A percentile compares a stretch with the other conserved stretches of the same genome.
phyloP scores from a whole-genome alignment of 2,888 invertebrate species.

The Gastrophysa polygoni region DNA sequence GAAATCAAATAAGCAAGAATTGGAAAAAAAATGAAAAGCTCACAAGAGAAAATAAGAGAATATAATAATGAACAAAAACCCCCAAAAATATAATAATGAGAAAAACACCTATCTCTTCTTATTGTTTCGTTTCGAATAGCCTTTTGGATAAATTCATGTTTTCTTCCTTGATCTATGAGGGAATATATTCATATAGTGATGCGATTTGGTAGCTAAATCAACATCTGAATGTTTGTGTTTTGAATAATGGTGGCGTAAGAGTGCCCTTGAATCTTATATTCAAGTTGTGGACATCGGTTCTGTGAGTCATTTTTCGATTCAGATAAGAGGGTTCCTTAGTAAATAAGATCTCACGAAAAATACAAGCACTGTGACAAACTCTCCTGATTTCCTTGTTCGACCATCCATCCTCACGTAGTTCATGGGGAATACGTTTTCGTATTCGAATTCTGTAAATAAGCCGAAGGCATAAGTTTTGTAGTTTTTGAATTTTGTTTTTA shows the following conservation, averaged over 20 bases:
- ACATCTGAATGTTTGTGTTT: background rate
- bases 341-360: background rate
- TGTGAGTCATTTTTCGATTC: background rate
- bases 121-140: too few species aligned
- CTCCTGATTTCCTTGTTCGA: background rate
- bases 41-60: too few species aligned
- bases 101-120: too few species aligned
- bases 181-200: too few species aligned
- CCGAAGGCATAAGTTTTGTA: background rate
- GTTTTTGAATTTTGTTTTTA: conserved; percentile 6
- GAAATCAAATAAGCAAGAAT: too few species aligned
- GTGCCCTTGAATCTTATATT: background rate
- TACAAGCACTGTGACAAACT: background rate
- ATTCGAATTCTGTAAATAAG: background rate
- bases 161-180: too few species aligned
- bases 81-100: too few species aligned
- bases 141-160: too few species aligned
- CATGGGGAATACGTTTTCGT: background rate
- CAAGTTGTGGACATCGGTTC: background rate
- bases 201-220: background rate
- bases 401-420: background rate
- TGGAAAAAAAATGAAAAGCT: too few species aligned
- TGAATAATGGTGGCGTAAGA: background rate
- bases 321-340: background rate
- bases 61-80: too few species aligned